These are phyloP conservation scores for Cryptophagus acutangulus DNA, from an alignment of 2,888 invertebrate species.

Conservation along the genomic window DNA sequence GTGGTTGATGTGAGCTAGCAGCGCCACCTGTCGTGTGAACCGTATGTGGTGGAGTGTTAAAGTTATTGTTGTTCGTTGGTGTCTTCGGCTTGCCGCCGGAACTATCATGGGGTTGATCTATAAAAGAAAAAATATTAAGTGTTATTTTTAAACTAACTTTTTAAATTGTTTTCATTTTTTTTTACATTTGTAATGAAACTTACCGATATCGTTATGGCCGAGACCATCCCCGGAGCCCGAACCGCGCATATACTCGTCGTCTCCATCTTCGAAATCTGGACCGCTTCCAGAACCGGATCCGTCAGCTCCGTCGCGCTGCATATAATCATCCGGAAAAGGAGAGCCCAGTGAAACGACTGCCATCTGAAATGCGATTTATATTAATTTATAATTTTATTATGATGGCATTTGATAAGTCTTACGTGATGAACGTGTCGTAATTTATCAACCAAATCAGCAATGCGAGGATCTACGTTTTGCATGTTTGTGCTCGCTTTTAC, in stretches of 20 bases:
- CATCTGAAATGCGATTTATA: slow-evolving; percentile 32
- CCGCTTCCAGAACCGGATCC: slow-evolving; percentile 59
- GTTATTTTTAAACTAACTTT: neutral
- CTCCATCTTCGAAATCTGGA: slow-evolving; percentile 50
- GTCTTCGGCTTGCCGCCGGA: no score
- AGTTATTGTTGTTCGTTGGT: no score
- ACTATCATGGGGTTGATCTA: neutral
- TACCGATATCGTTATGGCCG: slow-evolving; percentile 19
- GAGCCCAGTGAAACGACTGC: slow-evolving; percentile 44
- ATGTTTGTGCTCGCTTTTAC: slow-evolving; percentile 49
- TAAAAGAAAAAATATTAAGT: neutral
- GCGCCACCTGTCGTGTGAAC: no score
- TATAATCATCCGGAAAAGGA: slow-evolving; percentile 45
- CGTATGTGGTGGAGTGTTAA: no score
- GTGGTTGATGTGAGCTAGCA: no score
- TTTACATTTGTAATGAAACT: no score
- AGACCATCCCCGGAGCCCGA: slow-evolving; percentile 43
- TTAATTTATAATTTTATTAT: neutral
- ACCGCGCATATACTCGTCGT: slow-evolving; percentile 45
- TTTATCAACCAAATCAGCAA: slow-evolving; percentile 59
- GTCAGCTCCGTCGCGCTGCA: slow-evolving; percentile 59
- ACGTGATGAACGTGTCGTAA: slow-evolving; percentile 64
- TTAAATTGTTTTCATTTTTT: no score
- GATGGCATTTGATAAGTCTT: no score
- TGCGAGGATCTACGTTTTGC: slow-evolving; percentile 47